Base-by-base conservation (phyloP, 2,113 vertebrate species). In the Nematolebias whitei region DNA sequence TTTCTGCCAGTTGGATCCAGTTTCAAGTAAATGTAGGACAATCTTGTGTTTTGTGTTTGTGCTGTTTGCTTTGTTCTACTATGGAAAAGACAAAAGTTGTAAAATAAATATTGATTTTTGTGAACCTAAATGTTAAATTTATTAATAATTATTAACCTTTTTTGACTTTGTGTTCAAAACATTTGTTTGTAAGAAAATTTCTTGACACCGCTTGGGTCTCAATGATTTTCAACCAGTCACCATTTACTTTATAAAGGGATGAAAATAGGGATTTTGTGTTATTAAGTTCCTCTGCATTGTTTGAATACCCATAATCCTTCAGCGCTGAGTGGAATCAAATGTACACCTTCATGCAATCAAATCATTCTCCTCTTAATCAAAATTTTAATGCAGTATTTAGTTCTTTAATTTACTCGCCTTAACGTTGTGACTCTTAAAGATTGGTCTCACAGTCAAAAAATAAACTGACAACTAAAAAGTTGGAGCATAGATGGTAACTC, bases 401-500 rank as follows among this genome's bases (percentile, higher is more conserved):
- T 8, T 8, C 6, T 8, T 10, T 35, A 29, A 52, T 5, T 10
- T 29, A 18, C 18, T 3, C 15, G 22, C 35, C 2, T 22, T 23
- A 23, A 38, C 22, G 11, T 40, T 23, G 29, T 1, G 14, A 19
- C 15, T 10, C 43, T 22, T 2, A 38, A 40, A 40, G n/a, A 58
- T 26, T 32, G n/a, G 26, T 14, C 5, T 2, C 11, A 15, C 12
- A 19, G 4, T 2, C 20, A 35, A 20, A 41, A 52, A 49, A 6
- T 7, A 26, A 12, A 14, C 18, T 29, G 16, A 49, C 24, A 38
- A 38, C 44, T 40, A 12, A 22, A 18, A 20, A 60, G 43, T 14
- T 24, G 29, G 24, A 45, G 29, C 6, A 40, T 35, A 10, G 32
- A 35, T 53, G 16, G 43, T 55, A 66, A 89, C 82, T 75, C 70